These are phyloP conservation scores for Macrophya annulata DNA, from an alignment of 2,888 invertebrate genomes.

Conservation along the genomic window DNA sequence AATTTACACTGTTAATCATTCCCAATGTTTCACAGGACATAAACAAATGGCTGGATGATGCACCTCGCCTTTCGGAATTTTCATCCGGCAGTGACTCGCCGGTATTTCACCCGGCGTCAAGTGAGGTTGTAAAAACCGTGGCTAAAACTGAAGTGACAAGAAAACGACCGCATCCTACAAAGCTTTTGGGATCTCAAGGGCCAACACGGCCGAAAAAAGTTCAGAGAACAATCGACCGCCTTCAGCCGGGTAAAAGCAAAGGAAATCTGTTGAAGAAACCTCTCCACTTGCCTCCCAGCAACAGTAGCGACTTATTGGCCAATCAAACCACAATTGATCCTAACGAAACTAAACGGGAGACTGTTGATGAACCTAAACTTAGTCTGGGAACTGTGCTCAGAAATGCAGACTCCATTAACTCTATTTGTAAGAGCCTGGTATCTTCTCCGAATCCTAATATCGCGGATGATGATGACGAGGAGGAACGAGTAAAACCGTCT, in stretches of 20 bases:
- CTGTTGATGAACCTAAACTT: slow-evolving; percentile 85
- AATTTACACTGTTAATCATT: background rate
- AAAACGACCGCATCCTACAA: slow-evolving; percentile 72
- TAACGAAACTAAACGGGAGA: slow-evolving; percentile 81
- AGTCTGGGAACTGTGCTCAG: slow-evolving; percentile 91
- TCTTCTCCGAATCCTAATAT: slow-evolving; percentile 75
- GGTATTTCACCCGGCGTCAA: slow-evolving; percentile 70
- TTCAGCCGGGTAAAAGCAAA: slow-evolving; percentile 94
- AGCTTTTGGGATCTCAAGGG: slow-evolving; percentile 74
- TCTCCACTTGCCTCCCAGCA: slow-evolving; percentile 81
- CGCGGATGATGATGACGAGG: slow-evolving; percentile 78
- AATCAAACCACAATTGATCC: slow-evolving; percentile 83
- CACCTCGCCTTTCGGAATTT: slow-evolving; percentile 88
- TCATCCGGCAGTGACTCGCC: slow-evolving; percentile 91
- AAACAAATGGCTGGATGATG: slow-evolving; percentile 93
- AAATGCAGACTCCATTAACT: slow-evolving; percentile 76
- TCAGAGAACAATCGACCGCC: slow-evolving; percentile 90
- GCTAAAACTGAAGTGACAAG: slow-evolving; percentile 38
- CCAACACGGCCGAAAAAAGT: slow-evolving; percentile 82
- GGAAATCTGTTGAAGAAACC: slow-evolving; percentile 90
- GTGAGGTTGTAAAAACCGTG: slow-evolving; percentile 81
- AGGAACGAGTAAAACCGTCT: slow-evolving; percentile 70
- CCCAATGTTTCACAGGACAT: slow-evolving; percentile 86
- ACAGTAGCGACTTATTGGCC: slow-evolving; percentile 79
- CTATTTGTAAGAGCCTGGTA: slow-evolving; percentile 76